These are phyloP conservation scores for Umimayanthus chanpuru DNA, from an alignment of 92 coral and sea anemone genomes.

Conservation along the genomic window DNA sequence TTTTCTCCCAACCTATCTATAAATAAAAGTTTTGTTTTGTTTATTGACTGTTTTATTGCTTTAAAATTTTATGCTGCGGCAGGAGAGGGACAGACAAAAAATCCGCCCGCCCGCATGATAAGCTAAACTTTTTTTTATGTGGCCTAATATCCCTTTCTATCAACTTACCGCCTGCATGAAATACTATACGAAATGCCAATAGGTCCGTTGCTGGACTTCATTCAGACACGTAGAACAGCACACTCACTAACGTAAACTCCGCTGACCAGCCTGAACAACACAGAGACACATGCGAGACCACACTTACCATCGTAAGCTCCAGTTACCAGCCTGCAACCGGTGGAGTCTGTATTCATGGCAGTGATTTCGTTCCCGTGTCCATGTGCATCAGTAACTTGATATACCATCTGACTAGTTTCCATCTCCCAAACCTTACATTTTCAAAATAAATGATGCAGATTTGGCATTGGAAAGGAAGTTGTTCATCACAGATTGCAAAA, in stretches of 20 bases:
- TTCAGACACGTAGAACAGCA: background rate
- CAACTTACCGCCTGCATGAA: no score
- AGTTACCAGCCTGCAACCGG: slow-evolving; percentile 92
- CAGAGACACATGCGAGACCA: background rate
- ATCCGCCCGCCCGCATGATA: no score
- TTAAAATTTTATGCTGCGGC: no score
- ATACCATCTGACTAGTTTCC: slow-evolving; percentile 92
- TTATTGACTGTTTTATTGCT: no score
- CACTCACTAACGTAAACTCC: slow-evolving; percentile 65
- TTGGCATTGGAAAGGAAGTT: no score
- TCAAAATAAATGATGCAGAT: background rate
- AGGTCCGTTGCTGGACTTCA: no score
- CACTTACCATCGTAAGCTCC: slow-evolving; percentile 95
- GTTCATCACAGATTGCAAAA: background rate
- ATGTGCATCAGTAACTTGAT: slow-evolving; percentile 90
- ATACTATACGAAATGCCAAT: no score
- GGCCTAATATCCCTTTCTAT: no score
- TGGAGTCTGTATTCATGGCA: slow-evolving; percentile 82
- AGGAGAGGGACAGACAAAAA: no score
- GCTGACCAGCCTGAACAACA: slow-evolving; percentile 67
- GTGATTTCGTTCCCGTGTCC: slow-evolving; percentile 89
- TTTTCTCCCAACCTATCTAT: no score
- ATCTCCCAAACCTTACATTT: slow-evolving; percentile 89
- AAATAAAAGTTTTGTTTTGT: no score
- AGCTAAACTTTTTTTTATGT: no score